Conservation (phyloP, 2,797 vertebrate species). For the Pangasius krempfi region DNA sequence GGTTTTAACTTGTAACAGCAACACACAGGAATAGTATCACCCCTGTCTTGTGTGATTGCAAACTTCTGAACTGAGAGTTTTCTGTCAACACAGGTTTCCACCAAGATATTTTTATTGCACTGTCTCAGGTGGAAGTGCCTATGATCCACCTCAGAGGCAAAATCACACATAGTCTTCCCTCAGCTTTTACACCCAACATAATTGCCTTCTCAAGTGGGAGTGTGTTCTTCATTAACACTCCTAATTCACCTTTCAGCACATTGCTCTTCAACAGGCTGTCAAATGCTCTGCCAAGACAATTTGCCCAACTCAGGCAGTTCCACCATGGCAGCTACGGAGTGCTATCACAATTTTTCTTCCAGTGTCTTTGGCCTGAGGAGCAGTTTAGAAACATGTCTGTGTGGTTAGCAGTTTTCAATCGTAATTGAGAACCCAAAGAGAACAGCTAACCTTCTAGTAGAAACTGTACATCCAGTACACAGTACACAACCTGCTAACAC, state of each 20-base stretch:
- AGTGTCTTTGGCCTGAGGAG: conserved; percentile 27
- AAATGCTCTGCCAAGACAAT: conserved; percentile 65
- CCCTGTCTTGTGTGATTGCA: background rate
- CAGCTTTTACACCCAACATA: conserved; percentile 70
- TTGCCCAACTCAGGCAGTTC: conserved; percentile 58
- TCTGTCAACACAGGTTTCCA: conserved; percentile 60
- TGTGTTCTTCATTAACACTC: conserved; percentile 77
- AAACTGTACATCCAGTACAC: background rate
- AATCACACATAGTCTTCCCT: conserved; percentile 68
- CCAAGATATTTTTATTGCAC: conserved; percentile 44
- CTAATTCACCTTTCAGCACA: conserved; percentile 76
- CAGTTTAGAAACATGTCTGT: conserved; percentile 3
- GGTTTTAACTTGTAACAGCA: background rate
- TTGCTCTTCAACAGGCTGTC: conserved; percentile 70
- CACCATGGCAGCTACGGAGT: conserved; percentile 40
- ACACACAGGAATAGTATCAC: background rate
- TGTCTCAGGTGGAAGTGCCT: conserved; percentile 68
- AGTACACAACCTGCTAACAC: background rate
- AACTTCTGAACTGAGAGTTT: conserved; percentile 34
- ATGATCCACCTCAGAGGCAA: conserved; percentile 64
- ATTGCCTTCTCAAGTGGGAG: conserved; percentile 72
- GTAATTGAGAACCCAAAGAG: conserved; percentile 2
- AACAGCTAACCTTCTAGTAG: conserved; percentile 3
- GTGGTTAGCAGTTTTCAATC: conserved; percentile 13
- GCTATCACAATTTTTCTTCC: conserved; percentile 41